These are phyloP conservation scores for Telmatochromis sp. DNA, from an alignment of 2,113 vertebrate species.

Conservation along the genomic window DNA sequence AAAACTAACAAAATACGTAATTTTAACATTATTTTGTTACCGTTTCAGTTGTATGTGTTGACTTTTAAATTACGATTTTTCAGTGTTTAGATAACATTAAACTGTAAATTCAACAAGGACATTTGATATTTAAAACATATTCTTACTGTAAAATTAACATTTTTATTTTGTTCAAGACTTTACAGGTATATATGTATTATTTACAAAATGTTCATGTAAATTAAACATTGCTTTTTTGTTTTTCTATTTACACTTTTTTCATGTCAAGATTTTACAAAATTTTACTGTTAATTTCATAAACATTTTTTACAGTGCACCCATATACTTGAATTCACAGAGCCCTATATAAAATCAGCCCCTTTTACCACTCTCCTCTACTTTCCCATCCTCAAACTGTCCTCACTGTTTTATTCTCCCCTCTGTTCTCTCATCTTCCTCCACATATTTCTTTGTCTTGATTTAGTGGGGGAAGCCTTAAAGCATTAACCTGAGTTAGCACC, in stretches of 20 bases:
- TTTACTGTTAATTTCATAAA: background rate
- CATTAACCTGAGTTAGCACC: constrained; percentile 32
- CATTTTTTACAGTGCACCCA: background rate
- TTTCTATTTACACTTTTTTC: background rate
- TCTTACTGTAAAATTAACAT: background rate
- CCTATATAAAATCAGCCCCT: background rate
- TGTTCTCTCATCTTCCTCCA: background rate
- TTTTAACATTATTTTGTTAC: background rate
- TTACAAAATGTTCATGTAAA: background rate
- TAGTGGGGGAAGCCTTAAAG: background rate
- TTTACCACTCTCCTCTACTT: background rate
- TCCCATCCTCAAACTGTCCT: background rate
- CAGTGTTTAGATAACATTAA: background rate
- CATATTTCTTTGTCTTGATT: constrained; percentile 1
- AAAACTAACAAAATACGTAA: background rate
- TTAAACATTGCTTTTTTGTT: background rate
- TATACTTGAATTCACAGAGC: background rate
- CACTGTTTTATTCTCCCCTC: background rate
- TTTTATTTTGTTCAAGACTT: background rate
- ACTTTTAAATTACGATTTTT: background rate
- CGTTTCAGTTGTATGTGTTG: background rate
- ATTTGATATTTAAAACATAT: background rate
- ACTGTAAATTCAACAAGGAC: background rate
- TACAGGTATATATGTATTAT: background rate
- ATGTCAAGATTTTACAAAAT: background rate